Percentiles rank a stretch among this genome's conserved stretches.
phyloP scores from a whole-genome alignment of 2,113 vertebrate species.

The Natator depressus region DNA sequence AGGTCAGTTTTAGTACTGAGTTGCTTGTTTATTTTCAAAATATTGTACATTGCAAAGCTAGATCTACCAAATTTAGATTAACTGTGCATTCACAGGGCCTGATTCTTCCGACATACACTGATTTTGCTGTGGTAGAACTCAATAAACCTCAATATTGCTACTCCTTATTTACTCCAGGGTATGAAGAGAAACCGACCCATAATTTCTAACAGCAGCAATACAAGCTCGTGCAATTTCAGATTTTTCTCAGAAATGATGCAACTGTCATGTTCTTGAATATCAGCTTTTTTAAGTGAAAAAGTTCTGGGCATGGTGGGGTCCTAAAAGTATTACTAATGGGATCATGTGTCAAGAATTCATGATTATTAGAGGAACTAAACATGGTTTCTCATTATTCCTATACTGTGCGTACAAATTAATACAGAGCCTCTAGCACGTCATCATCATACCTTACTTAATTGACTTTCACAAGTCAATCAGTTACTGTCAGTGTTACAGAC shows the following conservation, averaged over 20 bases:
- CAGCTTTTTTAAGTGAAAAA: neutral
- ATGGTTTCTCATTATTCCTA: neutral
- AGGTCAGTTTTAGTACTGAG: neutral
- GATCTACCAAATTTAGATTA: neutral
- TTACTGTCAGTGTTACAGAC: neutral
- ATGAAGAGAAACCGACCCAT: neutral
- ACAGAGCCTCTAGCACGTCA: neutral
- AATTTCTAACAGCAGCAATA: neutral
- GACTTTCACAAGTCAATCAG: neutral
- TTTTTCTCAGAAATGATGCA: constrained; percentile 50
- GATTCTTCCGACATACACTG: neutral
- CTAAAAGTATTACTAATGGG: neutral
- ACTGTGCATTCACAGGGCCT: neutral
- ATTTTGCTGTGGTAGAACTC: neutral
- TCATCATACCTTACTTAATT: neutral
- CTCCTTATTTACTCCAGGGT: constrained; percentile 9
- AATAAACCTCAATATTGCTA: neutral
- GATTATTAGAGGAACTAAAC: neutral
- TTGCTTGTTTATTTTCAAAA: constrained; percentile 2
- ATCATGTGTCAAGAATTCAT: neutral
- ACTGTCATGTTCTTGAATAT: neutral
- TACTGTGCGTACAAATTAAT: constrained; percentile 3
- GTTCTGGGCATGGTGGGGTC: neutral
- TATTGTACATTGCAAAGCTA: neutral
- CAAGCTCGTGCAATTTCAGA: constrained; percentile 45